Conservation (phyloP, 1,140 invertebrate genomes). For the Drosophila teissieri region DNA sequence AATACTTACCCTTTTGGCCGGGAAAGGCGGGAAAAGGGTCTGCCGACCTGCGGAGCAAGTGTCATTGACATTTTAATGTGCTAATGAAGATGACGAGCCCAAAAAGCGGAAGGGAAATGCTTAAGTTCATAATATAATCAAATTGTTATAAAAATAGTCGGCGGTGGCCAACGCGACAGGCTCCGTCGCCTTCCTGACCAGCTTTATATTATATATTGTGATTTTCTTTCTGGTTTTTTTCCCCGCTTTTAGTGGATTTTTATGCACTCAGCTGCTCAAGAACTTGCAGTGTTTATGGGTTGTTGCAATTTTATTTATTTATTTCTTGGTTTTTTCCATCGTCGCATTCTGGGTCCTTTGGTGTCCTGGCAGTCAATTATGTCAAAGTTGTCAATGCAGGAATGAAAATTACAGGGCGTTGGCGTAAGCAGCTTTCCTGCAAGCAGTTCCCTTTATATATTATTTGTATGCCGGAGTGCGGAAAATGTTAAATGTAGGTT, state of each 20-base stretch:
- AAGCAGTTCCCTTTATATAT: slow-evolving; percentile 1
- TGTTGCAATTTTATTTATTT: slow-evolving; percentile 69
- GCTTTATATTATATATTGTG: slow-evolving; percentile 34
- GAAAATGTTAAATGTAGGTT: slow-evolving; percentile 74
- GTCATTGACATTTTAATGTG: slow-evolving; percentile 83
- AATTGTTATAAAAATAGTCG: slow-evolving; percentile 81
- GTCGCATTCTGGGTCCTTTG: slow-evolving; percentile 8
- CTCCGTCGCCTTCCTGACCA: slow-evolving; percentile 57
- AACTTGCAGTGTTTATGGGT: slow-evolving; percentile 76
- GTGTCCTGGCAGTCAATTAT: slow-evolving; percentile 75
- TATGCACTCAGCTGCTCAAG: slow-evolving; percentile 45
- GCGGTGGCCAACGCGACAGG: slow-evolving; percentile 21
- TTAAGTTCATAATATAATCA: slow-evolving; percentile 75
- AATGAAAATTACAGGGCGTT: slow-evolving; percentile 64
- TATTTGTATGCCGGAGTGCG: slow-evolving; percentile 10
- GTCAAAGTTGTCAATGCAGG: slow-evolving; percentile 80
- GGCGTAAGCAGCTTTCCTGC: slow-evolving; percentile 62
- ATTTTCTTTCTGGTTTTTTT: slow-evolving; percentile 53
- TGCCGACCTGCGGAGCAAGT: slow-evolving; percentile 50
- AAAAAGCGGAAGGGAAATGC: slow-evolving; percentile 48
- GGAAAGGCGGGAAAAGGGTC: slow-evolving; percentile 22
- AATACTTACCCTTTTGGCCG: slow-evolving; percentile 70
- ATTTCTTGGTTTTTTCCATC: slow-evolving; percentile 19
- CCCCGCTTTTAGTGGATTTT: slow-evolving; percentile 49
- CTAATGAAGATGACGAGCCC: slow-evolving; percentile 79